Conservation (phyloP, 2,113 vertebrate species). For the Megaceryle maxima region DNA sequence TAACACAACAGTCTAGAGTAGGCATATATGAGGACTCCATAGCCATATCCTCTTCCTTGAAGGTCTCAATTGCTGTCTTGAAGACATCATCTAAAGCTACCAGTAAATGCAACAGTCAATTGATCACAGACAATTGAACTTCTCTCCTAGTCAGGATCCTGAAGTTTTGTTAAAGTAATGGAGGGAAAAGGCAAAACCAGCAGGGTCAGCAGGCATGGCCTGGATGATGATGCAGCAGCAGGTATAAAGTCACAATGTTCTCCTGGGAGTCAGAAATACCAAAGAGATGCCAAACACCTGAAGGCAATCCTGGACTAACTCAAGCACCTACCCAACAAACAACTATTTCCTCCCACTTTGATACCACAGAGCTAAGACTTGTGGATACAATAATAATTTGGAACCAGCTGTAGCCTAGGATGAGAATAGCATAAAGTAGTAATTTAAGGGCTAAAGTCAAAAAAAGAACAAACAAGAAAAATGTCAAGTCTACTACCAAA, state of each 20-base stretch:
- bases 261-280: not conserved
- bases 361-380: not conserved
- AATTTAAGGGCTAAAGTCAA: not conserved
- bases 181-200: not conserved
- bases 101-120: rapidly evolving
- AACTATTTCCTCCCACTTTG: not conserved
- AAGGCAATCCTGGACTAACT: not conserved
- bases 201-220: not conserved
- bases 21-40: not conserved
- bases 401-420: not conserved
- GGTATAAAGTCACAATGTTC: not conserved
- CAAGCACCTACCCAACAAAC: not conserved
- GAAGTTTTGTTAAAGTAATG: not conserved
- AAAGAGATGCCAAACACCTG: not conserved
- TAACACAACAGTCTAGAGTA: not conserved
- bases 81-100: not conserved
- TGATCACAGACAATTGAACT: not conserved
- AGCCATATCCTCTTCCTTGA: not conserved
- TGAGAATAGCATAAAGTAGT: not conserved
- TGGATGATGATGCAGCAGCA: not conserved
- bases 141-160: not conserved
- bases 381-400: not conserved
- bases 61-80: not conserved
- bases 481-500: not conserved
- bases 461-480: not conserved